phyloP scores from a whole-genome alignment of 2,113 vertebrate genomes.

The Scopus umbretta region DNA sequence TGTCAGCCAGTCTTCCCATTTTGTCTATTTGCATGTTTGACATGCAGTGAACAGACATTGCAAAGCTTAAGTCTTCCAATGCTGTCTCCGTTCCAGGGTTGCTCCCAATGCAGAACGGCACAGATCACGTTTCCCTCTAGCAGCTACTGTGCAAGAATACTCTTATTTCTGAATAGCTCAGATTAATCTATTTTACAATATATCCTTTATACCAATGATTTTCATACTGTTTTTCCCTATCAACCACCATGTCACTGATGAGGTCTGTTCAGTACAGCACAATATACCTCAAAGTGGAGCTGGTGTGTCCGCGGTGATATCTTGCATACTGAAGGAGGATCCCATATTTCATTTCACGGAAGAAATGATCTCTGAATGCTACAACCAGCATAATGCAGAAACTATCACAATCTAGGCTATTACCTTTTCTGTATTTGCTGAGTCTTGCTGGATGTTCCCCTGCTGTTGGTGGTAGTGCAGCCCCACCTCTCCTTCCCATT shows the following conservation, averaged over 20 bases:
- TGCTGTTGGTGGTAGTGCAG: rapidly evolving
- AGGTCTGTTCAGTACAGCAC: neutral
- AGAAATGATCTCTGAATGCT: neutral
- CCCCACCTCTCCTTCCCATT: neutral
- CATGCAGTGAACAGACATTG: neutral
- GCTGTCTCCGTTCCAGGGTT: neutral
- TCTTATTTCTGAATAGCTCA: neutral
- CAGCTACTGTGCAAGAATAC: neutral
- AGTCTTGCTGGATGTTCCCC: neutral
- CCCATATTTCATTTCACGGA: neutral
- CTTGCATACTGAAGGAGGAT: neutral
- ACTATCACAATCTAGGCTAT: neutral
- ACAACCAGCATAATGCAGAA: neutral
- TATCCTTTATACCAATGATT: neutral
- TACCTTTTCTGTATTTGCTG: neutral
- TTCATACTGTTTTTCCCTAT: neutral
- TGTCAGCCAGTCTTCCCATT: neutral
- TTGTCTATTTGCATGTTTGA: neutral
- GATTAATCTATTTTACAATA: neutral
- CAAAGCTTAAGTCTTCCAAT: neutral
- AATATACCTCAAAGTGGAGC: neutral
- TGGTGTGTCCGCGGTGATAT: neutral
- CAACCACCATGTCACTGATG: neutral
- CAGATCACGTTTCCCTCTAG: neutral
- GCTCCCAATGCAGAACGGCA: neutral